Percentiles rank a stretch among this genome's conserved stretches.
Evolutionary conservation across 30 jellyfish, hydroid and myxozoan species (phyloP).

Genomic region (Turritopsis dohrnii): DNA sequence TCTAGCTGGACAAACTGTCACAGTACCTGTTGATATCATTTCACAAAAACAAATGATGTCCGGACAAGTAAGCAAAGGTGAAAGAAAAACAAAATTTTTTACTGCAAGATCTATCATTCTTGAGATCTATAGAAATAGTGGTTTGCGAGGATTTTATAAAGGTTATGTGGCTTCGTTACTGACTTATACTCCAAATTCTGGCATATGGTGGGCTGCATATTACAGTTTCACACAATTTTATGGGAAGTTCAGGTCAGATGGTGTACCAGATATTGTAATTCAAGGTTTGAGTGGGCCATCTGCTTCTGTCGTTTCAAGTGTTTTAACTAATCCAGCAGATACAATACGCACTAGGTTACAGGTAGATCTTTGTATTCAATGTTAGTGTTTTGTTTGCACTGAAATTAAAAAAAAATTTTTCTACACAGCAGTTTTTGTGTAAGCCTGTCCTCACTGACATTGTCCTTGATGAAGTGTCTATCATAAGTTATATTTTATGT

Average conservation of each 20-base stretch:
- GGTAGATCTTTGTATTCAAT: conserved; percentile 34
- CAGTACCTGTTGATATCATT: conserved; percentile 93
- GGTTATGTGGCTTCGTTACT: conserved; percentile 88
- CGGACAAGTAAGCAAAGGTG: conserved; percentile 44
- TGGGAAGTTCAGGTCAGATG: conserved; percentile 50
- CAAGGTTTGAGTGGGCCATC: conserved; percentile 81
- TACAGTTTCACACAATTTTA: conserved; percentile 55
- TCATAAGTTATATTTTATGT: neutral
- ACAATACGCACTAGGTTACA: conserved; percentile 86
- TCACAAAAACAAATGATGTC: conserved; percentile 88
- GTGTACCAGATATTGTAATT: conserved; percentile 58
- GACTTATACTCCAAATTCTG: conserved; percentile 93
- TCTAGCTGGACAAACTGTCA: conserved; percentile 83
- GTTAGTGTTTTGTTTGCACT: neutral
- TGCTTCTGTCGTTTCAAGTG: conserved; percentile 75
- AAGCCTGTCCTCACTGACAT: too few species aligned
- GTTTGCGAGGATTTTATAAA: conserved; percentile 77
- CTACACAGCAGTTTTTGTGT: too few species aligned
- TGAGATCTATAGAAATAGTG: conserved; percentile 45
- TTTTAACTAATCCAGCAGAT: conserved; percentile 82
- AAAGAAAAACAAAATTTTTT: neutral
- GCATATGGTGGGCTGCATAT: conserved; percentile 97
- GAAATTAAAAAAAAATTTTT: neutral
- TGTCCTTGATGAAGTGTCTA: neutral
- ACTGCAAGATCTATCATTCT: conserved; percentile 24